phyloP scores from a whole-genome alignment of 2,113 vertebrate species.

The Seriola dumerili region DNA sequence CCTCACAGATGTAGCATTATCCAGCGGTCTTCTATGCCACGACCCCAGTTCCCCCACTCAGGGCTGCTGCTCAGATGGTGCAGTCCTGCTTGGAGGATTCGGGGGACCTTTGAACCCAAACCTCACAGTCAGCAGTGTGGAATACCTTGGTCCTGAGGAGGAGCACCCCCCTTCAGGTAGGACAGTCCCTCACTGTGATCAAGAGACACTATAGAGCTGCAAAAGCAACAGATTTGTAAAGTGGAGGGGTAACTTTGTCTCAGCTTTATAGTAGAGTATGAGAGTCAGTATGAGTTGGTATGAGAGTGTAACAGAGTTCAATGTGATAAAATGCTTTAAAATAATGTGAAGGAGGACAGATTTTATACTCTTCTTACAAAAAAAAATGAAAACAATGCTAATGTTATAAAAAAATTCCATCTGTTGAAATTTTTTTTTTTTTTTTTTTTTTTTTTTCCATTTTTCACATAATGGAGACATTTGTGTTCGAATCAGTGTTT shows the following conservation, averaged over 20 bases:
- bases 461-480: background rate
- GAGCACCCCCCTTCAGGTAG: constrained; percentile 78
- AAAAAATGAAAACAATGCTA: background rate
- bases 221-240: constrained; percentile 14
- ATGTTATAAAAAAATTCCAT: background rate
- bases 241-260: constrained; percentile 12
- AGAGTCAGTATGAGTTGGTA: background rate
- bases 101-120: constrained; percentile 77
- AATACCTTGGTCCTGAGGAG: constrained; percentile 85
- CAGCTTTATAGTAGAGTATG: background rate
- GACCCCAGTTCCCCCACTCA: constrained; percentile 77
- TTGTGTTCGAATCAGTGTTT: background rate
- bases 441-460: too few relatives aligned
- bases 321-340: background rate
- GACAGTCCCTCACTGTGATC: constrained; percentile 3
- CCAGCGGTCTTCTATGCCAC: constrained; percentile 81
- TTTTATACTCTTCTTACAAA: background rate
- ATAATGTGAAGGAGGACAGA: too few relatives aligned
- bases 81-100: constrained; percentile 80
- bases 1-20: constrained; percentile 85
- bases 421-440: too few relatives aligned
- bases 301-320: constrained; percentile 7
- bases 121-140: constrained; percentile 85
- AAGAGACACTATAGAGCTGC: background rate
- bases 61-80: constrained; percentile 82